Evolutionary conservation across 2,113 vertebrate species (phyloP).

Genomic region (Mixornis gularis): DNA sequence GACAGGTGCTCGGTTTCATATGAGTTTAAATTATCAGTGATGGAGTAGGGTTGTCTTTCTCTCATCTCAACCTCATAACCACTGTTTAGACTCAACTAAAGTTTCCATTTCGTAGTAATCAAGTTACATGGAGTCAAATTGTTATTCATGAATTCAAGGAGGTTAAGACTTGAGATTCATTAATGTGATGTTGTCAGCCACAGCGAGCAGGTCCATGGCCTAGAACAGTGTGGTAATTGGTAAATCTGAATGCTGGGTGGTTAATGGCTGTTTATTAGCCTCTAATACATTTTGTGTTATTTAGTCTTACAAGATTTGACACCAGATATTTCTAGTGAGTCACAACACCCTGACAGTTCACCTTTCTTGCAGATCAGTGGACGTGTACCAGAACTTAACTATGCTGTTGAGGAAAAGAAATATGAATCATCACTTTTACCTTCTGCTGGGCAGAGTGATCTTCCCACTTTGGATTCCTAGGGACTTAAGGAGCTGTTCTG

Average conservation of each 20-base stretch:
- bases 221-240: conserved; percentile 22
- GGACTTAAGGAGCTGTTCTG: background rate
- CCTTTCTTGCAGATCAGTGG: background rate
- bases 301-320: conserved; percentile 51
- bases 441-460: background rate
- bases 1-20: conserved; percentile 49
- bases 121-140: conserved; percentile 44
- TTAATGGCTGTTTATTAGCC: conserved; percentile 55
- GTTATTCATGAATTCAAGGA: conserved; percentile 56
- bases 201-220: background rate
- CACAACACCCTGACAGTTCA: conserved; percentile 22
- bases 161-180: conserved; percentile 37
- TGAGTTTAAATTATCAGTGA: conserved; percentile 62
- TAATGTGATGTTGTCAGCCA: conserved; percentile 33
- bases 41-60: conserved; percentile 57
- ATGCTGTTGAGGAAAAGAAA: background rate
- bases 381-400: background rate
- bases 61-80: conserved; percentile 58
- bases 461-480: background rate
- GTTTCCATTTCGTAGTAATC: conserved; percentile 49
- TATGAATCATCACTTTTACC: background rate
- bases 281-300: conserved; percentile 42
- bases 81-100: conserved; percentile 55
- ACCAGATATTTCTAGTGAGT: conserved; percentile 41
- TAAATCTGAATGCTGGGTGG: conserved; percentile 34